A percentile compares a stretch with the other conserved stretches of the same genome.
Conservation (phyloP, 2,113 vertebrate genomes). For the Pelobates fuscus region DNA sequence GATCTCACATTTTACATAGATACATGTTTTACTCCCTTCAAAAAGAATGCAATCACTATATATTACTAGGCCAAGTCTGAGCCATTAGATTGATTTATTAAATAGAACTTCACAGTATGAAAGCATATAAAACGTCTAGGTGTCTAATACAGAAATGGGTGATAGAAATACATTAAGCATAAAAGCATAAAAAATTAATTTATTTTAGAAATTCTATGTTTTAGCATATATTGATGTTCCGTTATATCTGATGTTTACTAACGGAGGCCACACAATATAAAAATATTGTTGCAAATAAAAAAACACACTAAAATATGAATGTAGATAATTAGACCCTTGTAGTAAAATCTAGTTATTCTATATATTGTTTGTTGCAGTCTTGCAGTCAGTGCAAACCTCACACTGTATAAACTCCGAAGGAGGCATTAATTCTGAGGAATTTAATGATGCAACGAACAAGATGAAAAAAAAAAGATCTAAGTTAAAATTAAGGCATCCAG, state of each 20-base stretch:
- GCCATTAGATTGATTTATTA: too few species aligned
- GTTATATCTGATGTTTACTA: slow-evolving; percentile 1
- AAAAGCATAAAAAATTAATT: background rate
- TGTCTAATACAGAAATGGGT: too few species aligned
- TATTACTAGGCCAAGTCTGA: too few species aligned
- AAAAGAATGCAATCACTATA: too few species aligned
- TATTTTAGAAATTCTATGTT: background rate
- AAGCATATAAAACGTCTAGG: too few species aligned
- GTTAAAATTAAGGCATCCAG: slow-evolving; percentile 35
- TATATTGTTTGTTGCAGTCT: slow-evolving; percentile 6
- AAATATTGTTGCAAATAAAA: slow-evolving; percentile 32
- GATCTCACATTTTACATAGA: too few species aligned
- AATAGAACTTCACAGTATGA: too few species aligned
- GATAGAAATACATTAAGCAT: too few species aligned
- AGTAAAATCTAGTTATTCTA: slow-evolving; percentile 20
- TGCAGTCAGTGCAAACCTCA: slow-evolving; percentile 10
- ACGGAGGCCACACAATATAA: slow-evolving; percentile 18
- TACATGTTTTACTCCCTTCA: too few species aligned
- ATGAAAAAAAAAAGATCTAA: slow-evolving; percentile 40
- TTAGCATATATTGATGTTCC: slow-evolving; percentile 18
- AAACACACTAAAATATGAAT: background rate
- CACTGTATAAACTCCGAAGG: slow-evolving; percentile 27
- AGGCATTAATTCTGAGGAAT: slow-evolving; percentile 23
- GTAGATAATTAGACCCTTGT: slow-evolving; percentile 24
- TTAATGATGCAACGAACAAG: slow-evolving; percentile 35